Base-by-base conservation (phyloP, 2,888 invertebrate genomes). In the Gortyna flavago region DNA sequence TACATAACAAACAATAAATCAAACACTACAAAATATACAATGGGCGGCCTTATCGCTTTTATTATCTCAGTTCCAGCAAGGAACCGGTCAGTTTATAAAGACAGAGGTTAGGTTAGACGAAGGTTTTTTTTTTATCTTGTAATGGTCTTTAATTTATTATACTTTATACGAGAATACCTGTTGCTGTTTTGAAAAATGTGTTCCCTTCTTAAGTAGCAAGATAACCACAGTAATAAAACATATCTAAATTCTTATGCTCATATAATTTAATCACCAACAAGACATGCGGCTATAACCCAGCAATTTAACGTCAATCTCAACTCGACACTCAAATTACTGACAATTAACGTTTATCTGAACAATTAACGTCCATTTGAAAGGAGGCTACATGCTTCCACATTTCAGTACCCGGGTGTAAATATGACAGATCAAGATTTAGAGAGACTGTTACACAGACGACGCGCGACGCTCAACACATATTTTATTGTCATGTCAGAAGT, bases 331-430 rank as follows among this genome's bases (percentile, higher is more conserved):
- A 77, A 84, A 87, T 71, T 72, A 41, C 77, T 57, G 66, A 72
- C 81, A 76, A 76, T 86, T 80, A 79, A 78, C 77, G 48, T 83
- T 83, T 81, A 84, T 81, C 59, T 85, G 57, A 75, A 75, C 65
- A 78, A 78, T 79, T 80, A 71, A 69, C 72, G 80, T 38, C 77
- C 18, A n/a, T 80, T 83, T 69, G 16, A 38, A 59, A 68, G 35
- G 62, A 68, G 76, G 35, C 25, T 65, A 8, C 61, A 74, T 57
- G 74, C 21, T 35, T 35, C 62, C 7, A 59, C 16, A 29, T 59
- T 29, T 59, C 59, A 16, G 59, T 29, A 59, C n/a, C 13, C 13
- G 44, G 44, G 44, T 44, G 13, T 44, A 44, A 44, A 44, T 44
- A 44, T 44, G 13, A 44, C 4, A 44, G 13, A 13, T 44, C 13